phyloP scores from a whole-genome alignment of 2,888 invertebrate species.

The Phortica okadai region DNA sequence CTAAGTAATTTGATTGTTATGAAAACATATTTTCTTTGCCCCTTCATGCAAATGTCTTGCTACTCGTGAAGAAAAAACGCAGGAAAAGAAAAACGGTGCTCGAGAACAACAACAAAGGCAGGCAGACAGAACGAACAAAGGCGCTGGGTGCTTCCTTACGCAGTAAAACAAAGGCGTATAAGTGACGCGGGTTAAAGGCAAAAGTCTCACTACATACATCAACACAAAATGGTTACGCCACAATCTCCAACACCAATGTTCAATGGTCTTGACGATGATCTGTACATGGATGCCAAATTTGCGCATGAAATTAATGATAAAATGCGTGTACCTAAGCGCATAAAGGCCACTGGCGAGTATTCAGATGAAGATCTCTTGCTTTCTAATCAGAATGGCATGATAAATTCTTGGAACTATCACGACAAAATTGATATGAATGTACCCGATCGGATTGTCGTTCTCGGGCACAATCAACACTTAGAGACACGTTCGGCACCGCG shows the following conservation, averaged over 20 bases:
- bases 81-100: neutral
- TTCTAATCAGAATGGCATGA: slow-evolving; percentile 79
- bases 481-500: slow-evolving; percentile 88
- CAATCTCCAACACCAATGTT: slow-evolving; percentile 81
- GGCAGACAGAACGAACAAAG: slow-evolving; percentile 11
- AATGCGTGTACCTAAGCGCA: slow-evolving; percentile 89
- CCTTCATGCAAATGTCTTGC: slow-evolving; percentile 35
- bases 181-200: neutral
- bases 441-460: slow-evolving; percentile 93
- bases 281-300: slow-evolving; percentile 79
- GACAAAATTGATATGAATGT: slow-evolving; percentile 94
- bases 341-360: slow-evolving; percentile 85
- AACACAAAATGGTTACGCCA: slow-evolving; percentile 79
- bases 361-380: slow-evolving; percentile 80
- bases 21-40: slow-evolving; percentile 62
- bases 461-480: slow-evolving; percentile 85
- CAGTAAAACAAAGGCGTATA: neutral
- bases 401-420: slow-evolving; percentile 81
- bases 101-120: slow-evolving; percentile 3
- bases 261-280: slow-evolving; percentile 82
- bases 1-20: slow-evolving; percentile 55
- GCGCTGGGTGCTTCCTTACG: neutral
- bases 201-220: neutral
- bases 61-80: slow-evolving; percentile 30
- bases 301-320: slow-evolving; percentile 87